Conservation (phyloP, 37 sponge, comb jelly and placozoan genomes). For the Sycon ciliatum region DNA sequence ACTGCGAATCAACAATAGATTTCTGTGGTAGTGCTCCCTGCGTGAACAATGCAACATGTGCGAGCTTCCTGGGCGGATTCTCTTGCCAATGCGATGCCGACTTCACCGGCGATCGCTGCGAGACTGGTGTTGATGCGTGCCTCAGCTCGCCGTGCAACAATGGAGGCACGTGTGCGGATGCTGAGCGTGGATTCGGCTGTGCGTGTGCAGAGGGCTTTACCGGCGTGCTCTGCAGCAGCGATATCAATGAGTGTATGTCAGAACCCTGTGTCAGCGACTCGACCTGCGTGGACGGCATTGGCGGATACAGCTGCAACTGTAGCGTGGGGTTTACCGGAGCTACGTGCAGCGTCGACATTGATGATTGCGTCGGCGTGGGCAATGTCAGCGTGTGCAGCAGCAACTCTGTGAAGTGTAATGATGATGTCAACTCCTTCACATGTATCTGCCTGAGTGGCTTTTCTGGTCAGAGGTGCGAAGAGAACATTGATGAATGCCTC, state of each 20-base stretch:
- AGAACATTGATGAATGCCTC: neutral
- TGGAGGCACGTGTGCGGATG: neutral
- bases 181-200: neutral
- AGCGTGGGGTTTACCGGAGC: conserved; percentile 12
- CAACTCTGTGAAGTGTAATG: neutral
- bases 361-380: conserved; percentile 2
- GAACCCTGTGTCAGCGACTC: conserved; percentile 27
- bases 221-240: neutral
- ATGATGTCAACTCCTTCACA: neutral
- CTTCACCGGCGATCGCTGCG: neutral
- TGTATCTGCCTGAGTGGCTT: conserved; percentile 1
- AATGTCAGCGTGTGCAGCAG: too few species aligned
- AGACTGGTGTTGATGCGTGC: neutral
- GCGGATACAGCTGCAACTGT: conserved; percentile 5
- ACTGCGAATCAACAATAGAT: conserved; percentile 11
- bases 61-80: neutral
- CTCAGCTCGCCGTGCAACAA: neutral
- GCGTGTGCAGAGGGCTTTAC: neutral
- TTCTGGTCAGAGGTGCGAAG: neutral
- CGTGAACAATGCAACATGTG: neutral
- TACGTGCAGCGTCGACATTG: conserved; percentile 13
- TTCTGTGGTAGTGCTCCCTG: neutral
- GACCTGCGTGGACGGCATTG: neutral
- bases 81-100: neutral
- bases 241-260: neutral